These are phyloP conservation scores for Coptodon rendalli DNA, from an alignment of 2,113 vertebrate species.

Conservation along the genomic window DNA sequence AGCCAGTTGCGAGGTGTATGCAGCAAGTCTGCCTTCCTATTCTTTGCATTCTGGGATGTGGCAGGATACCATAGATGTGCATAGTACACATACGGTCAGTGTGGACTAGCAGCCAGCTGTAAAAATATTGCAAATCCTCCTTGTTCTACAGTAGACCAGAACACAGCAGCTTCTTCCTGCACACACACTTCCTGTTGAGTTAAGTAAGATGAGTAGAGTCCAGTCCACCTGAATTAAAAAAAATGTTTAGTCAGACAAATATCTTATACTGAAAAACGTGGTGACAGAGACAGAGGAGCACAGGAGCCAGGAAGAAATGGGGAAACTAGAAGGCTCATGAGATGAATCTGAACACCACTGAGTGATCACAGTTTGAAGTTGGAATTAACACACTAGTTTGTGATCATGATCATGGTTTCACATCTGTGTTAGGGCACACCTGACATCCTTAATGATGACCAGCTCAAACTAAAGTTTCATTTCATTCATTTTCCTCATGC, in stretches of 20 bases:
- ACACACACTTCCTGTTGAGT: neutral
- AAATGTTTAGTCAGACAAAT: fast-evolving
- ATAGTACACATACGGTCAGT: neutral
- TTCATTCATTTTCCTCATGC: neutral
- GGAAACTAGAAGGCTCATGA: fast-evolving
- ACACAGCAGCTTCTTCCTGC: neutral
- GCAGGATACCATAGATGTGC: neutral
- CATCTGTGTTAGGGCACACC: fast-evolving
- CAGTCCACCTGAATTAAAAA: fast-evolving
- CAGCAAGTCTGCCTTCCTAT: fast-evolving
- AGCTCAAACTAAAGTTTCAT: neutral
- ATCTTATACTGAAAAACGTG: neutral
- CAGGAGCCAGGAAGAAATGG: neutral
- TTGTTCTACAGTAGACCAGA: neutral
- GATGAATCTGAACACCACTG: neutral
- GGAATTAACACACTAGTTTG: neutral
- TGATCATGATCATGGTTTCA: fast-evolving
- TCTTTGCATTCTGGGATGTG: neutral
- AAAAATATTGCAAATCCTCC: neutral
- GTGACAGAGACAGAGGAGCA: neutral
- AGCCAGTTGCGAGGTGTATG: neutral
- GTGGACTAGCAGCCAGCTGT: fast-evolving
- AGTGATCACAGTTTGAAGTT: neutral
- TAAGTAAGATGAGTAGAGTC: neutral
- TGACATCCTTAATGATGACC: neutral